phyloP scores from a whole-genome alignment of 1,140 invertebrate species.

The Pseudobourletiella spinata region DNA sequence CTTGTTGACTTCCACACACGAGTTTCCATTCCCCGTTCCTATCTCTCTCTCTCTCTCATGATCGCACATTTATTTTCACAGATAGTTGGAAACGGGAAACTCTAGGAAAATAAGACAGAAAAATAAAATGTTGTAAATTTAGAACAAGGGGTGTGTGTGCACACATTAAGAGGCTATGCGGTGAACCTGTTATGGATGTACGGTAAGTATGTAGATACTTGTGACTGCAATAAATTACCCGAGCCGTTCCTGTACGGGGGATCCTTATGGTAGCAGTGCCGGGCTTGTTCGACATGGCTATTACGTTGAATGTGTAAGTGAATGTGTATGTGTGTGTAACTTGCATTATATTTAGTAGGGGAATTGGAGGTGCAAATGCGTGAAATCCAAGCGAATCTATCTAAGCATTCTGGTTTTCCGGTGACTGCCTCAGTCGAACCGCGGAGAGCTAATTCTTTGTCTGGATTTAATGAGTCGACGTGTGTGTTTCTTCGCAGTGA shows the following conservation, averaged over 20 bases:
- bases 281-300: neutral
- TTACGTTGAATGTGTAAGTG: neutral
- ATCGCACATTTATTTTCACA: slow-evolving; percentile 11
- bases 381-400: slow-evolving; percentile 31
- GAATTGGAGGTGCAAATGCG: slow-evolving; percentile 28
- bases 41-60: neutral
- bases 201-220: no score
- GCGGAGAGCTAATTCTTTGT: slow-evolving; percentile 32
- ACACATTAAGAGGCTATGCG: no score
- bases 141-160: no score
- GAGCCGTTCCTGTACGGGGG: no score
- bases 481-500: slow-evolving; percentile 19
- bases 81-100: slow-evolving; percentile 10
- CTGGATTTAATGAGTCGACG: slow-evolving; percentile 34
- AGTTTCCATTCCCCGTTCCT: neutral
- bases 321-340: neutral
- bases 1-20: neutral
- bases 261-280: neutral
- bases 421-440: slow-evolving; percentile 16
- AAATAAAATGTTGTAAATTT: slow-evolving; percentile 8
- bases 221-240: no score
- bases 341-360: no score
- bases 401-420: slow-evolving; percentile 23
- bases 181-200: no score
- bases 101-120: slow-evolving; percentile 8